Base-by-base conservation (phyloP, 2,113 vertebrate species). In the Onychorhynchus coronatus region DNA sequence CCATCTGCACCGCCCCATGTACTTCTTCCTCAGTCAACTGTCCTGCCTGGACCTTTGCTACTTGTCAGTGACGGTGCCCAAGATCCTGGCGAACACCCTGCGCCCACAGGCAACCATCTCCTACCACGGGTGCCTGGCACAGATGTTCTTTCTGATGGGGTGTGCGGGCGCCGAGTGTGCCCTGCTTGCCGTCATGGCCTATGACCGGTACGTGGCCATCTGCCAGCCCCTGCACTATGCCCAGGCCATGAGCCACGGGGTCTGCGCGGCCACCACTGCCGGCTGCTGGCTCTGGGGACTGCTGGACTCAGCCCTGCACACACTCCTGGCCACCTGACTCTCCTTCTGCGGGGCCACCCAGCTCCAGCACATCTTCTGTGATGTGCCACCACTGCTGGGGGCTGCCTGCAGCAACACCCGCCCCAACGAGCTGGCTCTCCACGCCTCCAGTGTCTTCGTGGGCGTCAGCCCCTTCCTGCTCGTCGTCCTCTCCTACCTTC, bases 361-460 rank as follows among this genome's bases (percentile, higher is more conserved):
- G 22, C 86, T 97, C 55, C 86, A 66, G 79, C 97, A 95, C 76
- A 92, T 96, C 62, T 95, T 94, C 91, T 97, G 96, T 1, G 95
- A 96, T 0, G 70, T 84, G 31, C 88, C 91, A 1, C 96, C 94
- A 0, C 87, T 97, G 41, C 85, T 96, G 67, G 35, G 59, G 22
- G 85, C 79, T 0, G 11, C 95, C 1, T 96, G 96, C 83, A 81
- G 94, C 11, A 17, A 91, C 63, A 83, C 71, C 6, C 37, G 3
- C 8, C 21, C 39, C 80, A 79, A 55, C 0, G 47, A 95, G 25
- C 14, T 83, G 41, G 67, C 83, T 4, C 85, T 95, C 9, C 91
- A 76, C 0, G 0, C 18, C 4, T 46, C 90, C 71, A 93, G 87
- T 1, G 0, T 84, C 42, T 91, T 78, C 0, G 59, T 95, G 68